Percentiles rank a stretch among this genome's conserved stretches.
Conservation (phyloP, 2,888 invertebrate genomes). For the Scaptomyza caliginosa region DNA sequence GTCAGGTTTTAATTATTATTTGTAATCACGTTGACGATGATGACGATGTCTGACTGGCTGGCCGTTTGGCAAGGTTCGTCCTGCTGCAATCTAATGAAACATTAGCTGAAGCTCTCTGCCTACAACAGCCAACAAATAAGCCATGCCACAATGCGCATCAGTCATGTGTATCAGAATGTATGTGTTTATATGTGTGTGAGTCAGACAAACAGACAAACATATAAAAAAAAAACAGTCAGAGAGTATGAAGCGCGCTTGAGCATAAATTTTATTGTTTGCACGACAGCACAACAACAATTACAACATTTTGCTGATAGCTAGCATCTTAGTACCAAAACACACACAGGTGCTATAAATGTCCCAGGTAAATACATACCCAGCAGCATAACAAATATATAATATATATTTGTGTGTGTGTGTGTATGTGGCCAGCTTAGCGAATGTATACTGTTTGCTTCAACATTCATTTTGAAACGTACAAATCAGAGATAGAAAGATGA, state of each 20-base stretch:
- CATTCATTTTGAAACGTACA: constrained; percentile 4
- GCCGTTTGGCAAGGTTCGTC: constrained; percentile 10
- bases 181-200: not conserved
- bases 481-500: constrained; percentile 2
- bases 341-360: constrained; percentile 33
- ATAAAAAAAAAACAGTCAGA: constrained; percentile 4
- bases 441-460: constrained; percentile 11
- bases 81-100: constrained; percentile 58
- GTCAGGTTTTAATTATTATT: constrained; percentile 69
- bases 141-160: constrained; percentile 24
- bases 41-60: constrained; percentile 24
- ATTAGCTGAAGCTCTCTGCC: constrained; percentile 45
- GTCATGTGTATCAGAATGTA: constrained; percentile 17
- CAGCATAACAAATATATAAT: constrained; percentile 18
- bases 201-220: constrained; percentile 6
- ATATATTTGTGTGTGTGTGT: not conserved
- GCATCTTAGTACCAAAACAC: constrained; percentile 21
- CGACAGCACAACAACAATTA: constrained; percentile 17
- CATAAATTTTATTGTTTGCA: constrained; percentile 55
- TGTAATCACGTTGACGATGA: constrained; percentile 53
- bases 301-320: constrained; percentile 19
- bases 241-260: constrained; percentile 36
- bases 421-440: constrained; percentile 11
- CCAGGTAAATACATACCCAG: constrained; percentile 33
- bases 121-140: constrained; percentile 27